Base-by-base conservation (phyloP, 2,888 invertebrate species). In the Synanthedon andrenaeformis region DNA sequence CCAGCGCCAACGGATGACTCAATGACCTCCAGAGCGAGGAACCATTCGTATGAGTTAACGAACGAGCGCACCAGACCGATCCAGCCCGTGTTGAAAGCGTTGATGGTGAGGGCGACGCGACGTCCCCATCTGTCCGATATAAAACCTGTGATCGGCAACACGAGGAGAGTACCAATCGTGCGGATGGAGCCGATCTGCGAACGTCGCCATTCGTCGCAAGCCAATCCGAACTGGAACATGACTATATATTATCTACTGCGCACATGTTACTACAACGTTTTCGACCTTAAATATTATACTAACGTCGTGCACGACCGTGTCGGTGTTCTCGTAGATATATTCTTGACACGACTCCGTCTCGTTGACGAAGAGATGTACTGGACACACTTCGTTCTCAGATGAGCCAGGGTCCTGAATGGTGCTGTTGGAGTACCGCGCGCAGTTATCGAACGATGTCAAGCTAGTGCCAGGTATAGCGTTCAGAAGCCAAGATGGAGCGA, bases 111-210 rank as follows among this genome's bases (percentile, higher is more conserved):
- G 10, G 91, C 86, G 49, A 89, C 87, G 60, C 90, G 89, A 41
- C 93, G 87, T 3, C 93, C 93, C 83, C 89, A 94, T 89, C 90
- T 91, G 79, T 94, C 94, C 0, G 94, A 93, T 58, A 94, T 80
- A 62, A 90, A 89, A 42, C 94, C 94, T 0, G 92, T 90, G 56
- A 93, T 82, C 14, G 92, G 92, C 56, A 93, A 84, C 28, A 92
- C 93, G 57, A 93, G 79, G 58, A 94, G 89, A 51, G 92, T 92
- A 23, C 93, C 94, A 58, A 92, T 77, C 52, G 92, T 93, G 56
- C 93, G 91, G 53, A 93, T 87, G 8, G 94, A 93, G 0, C 94
- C 94, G 51, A 94, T 91, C 62, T 93, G 79, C 0, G 93, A 90
- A 41, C 94, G 82, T 58, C 90, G 91, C 94, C 94, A 94, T 86